Conservation (phyloP, 1,140 invertebrate genomes). For the Eubasilissa regina region DNA sequence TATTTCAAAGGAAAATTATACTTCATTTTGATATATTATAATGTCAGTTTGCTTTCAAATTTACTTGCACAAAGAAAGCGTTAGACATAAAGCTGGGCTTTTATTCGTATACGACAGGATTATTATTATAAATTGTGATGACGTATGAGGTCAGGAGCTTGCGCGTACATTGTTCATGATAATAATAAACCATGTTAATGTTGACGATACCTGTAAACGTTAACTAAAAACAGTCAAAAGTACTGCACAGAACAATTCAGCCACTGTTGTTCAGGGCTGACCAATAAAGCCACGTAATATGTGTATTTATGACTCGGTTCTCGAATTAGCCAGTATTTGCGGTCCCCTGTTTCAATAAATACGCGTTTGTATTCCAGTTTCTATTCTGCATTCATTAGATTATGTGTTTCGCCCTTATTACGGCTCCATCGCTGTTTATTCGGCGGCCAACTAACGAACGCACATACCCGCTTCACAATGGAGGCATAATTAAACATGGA, state of each 20-base stretch:
- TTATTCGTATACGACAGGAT: no score
- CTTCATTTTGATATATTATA: no score
- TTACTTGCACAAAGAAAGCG: no score
- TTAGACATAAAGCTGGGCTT: no score
- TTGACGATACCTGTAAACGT: no score
- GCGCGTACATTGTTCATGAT: no score
- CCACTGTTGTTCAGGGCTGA: not conserved
- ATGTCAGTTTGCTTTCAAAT: no score
- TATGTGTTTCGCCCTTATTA: slow-evolving; percentile 35
- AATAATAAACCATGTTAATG: no score
- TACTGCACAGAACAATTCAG: not conserved
- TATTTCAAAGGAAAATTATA: no score
- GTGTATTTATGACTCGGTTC: slow-evolving; percentile 21
- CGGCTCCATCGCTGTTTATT: not conserved
- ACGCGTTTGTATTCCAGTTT: slow-evolving; percentile 22
- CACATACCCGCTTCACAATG: not conserved
- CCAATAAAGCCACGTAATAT: slow-evolving; percentile 26
- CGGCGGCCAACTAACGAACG: slow-evolving; percentile 33
- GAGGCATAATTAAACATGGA: not conserved
- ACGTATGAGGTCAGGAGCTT: no score
- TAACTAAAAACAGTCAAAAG: not conserved
- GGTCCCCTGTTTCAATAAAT: slow-evolving; percentile 31
- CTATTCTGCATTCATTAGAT: slow-evolving; percentile 39
- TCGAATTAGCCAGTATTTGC: slow-evolving; percentile 38
- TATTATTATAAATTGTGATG: no score